These are phyloP conservation scores for Cosmorhoe ocellata DNA, from an alignment of 2,888 invertebrate species.

Conservation along the genomic window DNA sequence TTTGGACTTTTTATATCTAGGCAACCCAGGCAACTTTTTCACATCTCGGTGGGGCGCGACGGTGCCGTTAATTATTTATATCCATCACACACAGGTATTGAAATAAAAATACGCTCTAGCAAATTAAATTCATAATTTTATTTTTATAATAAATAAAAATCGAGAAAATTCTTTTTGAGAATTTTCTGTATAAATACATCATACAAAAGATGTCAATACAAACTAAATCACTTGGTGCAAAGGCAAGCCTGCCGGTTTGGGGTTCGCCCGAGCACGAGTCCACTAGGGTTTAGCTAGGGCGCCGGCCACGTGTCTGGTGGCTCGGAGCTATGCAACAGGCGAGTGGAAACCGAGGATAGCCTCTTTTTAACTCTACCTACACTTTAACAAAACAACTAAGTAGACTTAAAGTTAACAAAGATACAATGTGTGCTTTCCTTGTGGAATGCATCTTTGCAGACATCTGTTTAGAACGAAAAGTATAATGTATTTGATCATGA, in stretches of 20 bases:
- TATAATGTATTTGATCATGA: conserved; percentile 77
- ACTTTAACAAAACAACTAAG: conserved; percentile 64
- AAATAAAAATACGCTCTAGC: conserved; percentile 63
- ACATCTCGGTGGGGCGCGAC: no score
- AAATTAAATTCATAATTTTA: conserved; percentile 82
- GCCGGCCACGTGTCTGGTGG: conserved; percentile 34
- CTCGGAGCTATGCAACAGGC: conserved; percentile 68
- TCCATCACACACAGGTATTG: background rate
- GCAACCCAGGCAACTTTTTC: no score
- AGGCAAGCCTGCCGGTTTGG: conserved; percentile 79
- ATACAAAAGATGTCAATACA: conserved; percentile 82
- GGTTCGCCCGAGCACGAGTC: conserved; percentile 49
- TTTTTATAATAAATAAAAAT: conserved; percentile 82
- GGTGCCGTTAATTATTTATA: no score
- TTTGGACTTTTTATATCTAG: no score
- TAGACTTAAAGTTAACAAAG: conserved; percentile 69
- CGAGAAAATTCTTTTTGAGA: conserved; percentile 78
- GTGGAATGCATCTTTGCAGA: conserved; percentile 73
- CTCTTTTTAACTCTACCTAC: conserved; percentile 62
- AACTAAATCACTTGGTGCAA: conserved; percentile 83
- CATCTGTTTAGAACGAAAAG: conserved; percentile 66
- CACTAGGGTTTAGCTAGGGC: conserved; percentile 12
- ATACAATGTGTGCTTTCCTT: conserved; percentile 65
- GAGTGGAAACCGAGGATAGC: conserved; percentile 77
- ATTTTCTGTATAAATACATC: conserved; percentile 80